phyloP scores from a whole-genome alignment of 2,888 invertebrate species.

The Apotomis turbidana region DNA sequence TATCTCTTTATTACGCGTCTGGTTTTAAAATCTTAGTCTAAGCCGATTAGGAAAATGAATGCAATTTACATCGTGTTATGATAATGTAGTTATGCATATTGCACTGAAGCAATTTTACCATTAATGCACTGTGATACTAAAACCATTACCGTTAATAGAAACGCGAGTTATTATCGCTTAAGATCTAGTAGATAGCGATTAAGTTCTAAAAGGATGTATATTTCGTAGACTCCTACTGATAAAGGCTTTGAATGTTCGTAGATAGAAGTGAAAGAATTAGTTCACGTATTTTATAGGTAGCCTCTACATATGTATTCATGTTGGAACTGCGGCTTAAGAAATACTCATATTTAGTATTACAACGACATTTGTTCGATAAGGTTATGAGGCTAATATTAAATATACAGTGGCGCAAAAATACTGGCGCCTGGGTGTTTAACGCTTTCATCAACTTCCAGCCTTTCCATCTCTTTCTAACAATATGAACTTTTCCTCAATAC shows the following conservation, averaged over 20 bases:
- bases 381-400: not conserved
- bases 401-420: not conserved
- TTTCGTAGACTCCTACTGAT: conserved; percentile 24
- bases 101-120: conserved; percentile 61
- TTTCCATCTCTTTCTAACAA: too few relatives aligned
- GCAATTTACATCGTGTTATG: conserved; percentile 73
- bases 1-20: conserved; percentile 43
- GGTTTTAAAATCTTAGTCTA: conserved; percentile 55
- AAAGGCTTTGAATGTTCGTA: conserved; percentile 22
- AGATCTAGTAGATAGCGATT: conserved; percentile 34
- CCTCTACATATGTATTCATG: conserved; percentile 20
- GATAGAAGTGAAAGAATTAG: conserved; percentile 30
- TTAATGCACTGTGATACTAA: conserved; percentile 57
- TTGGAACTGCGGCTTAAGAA: not conserved
- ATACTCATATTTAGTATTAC: not conserved
- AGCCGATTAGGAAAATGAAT: conserved; percentile 68
- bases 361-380: not conserved
- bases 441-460: too few relatives aligned
- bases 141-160: conserved; percentile 63
- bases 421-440: too few relatives aligned
- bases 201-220: conserved; percentile 38
- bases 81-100: conserved; percentile 71
- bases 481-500: too few relatives aligned
- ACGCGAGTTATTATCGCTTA: conserved; percentile 46
- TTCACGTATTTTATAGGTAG: conserved; percentile 18